A percentile compares a stretch with the other conserved stretches of the same genome.
phyloP scores from a whole-genome alignment of 2,888 invertebrate genomes.

The Epinotia demarniana region DNA sequence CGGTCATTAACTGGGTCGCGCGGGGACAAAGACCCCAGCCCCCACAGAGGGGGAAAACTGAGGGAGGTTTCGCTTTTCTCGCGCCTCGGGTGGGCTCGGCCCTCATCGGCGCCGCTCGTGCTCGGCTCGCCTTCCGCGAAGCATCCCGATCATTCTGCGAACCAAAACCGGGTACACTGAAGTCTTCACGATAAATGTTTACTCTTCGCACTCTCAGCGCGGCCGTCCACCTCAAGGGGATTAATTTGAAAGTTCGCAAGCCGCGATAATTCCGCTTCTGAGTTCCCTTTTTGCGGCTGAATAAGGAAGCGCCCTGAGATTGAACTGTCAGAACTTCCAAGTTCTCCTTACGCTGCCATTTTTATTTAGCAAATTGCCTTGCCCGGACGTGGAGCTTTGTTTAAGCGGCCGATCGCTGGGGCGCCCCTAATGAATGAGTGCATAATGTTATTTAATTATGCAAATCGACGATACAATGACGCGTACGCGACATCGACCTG shows the following conservation, averaged over 20 bases:
- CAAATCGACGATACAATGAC: constrained; percentile 72
- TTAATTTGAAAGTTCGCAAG: constrained; percentile 74
- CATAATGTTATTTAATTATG: constrained; percentile 82
- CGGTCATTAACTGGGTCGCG: constrained; percentile 84
- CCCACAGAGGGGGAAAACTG: constrained; percentile 63
- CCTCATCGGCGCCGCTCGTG: constrained; percentile 54
- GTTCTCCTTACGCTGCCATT: constrained; percentile 51
- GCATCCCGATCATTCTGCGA: constrained; percentile 66
- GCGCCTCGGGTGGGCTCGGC: constrained; percentile 52
- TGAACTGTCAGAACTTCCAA: constrained; percentile 59
- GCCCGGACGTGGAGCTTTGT: constrained; percentile 58
- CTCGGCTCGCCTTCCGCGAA: constrained; percentile 62
- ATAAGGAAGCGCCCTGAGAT: constrained; percentile 60
- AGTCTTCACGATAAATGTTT: constrained; percentile 67
- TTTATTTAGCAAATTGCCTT: constrained; percentile 51
- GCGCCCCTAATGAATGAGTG: constrained; percentile 74
- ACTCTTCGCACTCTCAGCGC: constrained; percentile 64
- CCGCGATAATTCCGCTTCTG: constrained; percentile 68
- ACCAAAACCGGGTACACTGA: constrained; percentile 54
- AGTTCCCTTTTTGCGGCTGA: constrained; percentile 71
- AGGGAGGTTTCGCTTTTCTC: constrained; percentile 78
- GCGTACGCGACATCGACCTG: constrained; percentile 68
- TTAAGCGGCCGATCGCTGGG: constrained; percentile 67
- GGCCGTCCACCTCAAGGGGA: constrained; percentile 73
- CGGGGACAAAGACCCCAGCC: constrained; percentile 79